phyloP scores from a whole-genome alignment of 2,113 vertebrate species.

The Clarias gariepinus region DNA sequence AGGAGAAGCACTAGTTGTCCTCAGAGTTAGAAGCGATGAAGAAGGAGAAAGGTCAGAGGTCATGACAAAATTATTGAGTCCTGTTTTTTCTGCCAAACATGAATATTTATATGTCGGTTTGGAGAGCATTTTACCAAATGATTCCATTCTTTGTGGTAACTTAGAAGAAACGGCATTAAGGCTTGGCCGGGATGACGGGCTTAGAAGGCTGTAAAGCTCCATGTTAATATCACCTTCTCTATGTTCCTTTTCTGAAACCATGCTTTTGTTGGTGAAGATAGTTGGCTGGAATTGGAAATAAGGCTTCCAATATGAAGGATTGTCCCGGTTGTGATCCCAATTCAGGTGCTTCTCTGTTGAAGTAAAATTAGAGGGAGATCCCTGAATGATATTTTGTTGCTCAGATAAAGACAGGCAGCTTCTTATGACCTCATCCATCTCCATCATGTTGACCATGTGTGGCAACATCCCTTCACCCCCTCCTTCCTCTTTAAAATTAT shows the following conservation, averaged over 20 bases:
- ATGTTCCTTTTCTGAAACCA: slow-evolving; percentile 81
- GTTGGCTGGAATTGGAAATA: slow-evolving; percentile 83
- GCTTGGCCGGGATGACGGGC: slow-evolving; percentile 85
- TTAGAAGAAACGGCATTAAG: slow-evolving; percentile 81
- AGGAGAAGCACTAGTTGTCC: slow-evolving; percentile 76
- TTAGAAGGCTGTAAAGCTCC: slow-evolving; percentile 74
- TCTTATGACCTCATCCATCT: slow-evolving; percentile 65
- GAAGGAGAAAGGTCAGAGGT: slow-evolving; percentile 84
- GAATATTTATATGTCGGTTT: slow-evolving; percentile 71
- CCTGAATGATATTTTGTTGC: slow-evolving; percentile 54
- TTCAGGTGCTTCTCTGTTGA: slow-evolving; percentile 63
- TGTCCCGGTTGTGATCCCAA: slow-evolving; percentile 74
- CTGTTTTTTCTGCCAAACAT: slow-evolving; percentile 68
- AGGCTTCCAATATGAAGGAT: slow-evolving; percentile 83
- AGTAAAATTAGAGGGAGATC: slow-evolving; percentile 64
- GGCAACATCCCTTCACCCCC: slow-evolving; percentile 66
- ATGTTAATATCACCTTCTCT: slow-evolving; percentile 49
- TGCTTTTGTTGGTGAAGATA: slow-evolving; percentile 85
- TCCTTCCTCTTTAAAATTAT: slow-evolving; percentile 69
- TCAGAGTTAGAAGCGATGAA: slow-evolving; percentile 78
- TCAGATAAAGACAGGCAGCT: slow-evolving; percentile 64
- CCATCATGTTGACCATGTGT: slow-evolving; percentile 60
- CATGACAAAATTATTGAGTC: slow-evolving; percentile 74
- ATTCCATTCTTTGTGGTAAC: slow-evolving; percentile 64
- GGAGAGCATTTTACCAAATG: slow-evolving; percentile 59